Percentiles rank a stretch among this genome's conserved stretches.
phyloP scores from a whole-genome alignment of 2,113 vertebrate genomes.

The Paralichthys olivaceus region DNA sequence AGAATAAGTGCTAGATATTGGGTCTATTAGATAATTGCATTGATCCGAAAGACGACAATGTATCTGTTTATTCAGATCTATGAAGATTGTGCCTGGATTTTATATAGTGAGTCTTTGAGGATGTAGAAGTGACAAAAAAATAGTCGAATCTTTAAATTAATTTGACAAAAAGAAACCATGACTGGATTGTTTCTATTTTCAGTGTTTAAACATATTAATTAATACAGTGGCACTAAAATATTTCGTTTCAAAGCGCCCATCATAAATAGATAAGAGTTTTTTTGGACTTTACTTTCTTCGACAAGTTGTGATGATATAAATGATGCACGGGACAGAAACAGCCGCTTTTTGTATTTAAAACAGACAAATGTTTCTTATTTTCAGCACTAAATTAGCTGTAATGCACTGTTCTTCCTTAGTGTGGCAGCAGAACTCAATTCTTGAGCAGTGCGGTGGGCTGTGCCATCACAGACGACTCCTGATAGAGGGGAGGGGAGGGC shows the following conservation, averaged over 20 bases:
- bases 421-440: constrained; percentile 74
- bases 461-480: constrained; percentile 5
- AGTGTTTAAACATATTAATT: neutral
- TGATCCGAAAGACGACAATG: neutral
- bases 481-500: neutral
- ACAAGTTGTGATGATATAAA: neutral
- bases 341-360: neutral
- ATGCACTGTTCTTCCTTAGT: constrained; percentile 58
- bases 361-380: neutral
- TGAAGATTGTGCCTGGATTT: neutral
- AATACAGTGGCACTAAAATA: neutral
- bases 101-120: neutral
- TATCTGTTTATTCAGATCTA: neutral
- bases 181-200: neutral
- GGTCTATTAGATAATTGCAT: neutral
- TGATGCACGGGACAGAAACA: neutral
- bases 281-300: too few relatives aligned
- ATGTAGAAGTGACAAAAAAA: neutral
- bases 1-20: neutral
- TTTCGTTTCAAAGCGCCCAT: neutral
- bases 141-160: too few relatives aligned
- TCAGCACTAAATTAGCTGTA: constrained; percentile 13
- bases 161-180: neutral
- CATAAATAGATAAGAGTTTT: neutral
- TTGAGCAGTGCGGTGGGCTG: constrained; percentile 18